Percentiles rank a stretch among this genome's conserved stretches.
phyloP scores from a whole-genome alignment of 2,888 invertebrate species.

The Cetonia aurata region DNA sequence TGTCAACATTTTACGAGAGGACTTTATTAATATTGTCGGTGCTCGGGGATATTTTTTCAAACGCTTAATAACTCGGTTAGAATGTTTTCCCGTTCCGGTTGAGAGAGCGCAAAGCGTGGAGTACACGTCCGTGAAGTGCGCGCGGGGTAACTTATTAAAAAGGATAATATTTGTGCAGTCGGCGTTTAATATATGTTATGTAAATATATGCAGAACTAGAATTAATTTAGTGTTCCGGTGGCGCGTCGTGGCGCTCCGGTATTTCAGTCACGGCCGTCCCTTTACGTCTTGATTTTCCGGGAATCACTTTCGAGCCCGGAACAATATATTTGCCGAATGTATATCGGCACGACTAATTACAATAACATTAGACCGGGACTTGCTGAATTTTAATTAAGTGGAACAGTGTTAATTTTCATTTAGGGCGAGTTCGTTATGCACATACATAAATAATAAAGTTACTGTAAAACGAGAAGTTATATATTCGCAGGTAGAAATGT shows the following conservation, averaged over 20 bases:
- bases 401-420: constrained; percentile 16
- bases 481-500: no score
- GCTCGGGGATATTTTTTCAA: constrained; percentile 30
- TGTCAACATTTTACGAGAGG: constrained; percentile 30
- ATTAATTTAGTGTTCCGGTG: constrained; percentile 23
- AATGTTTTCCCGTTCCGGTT: not conserved
- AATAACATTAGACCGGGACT: constrained; percentile 32
- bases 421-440: not conserved
- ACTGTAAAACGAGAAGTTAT: no score
- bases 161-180: constrained; percentile 34
- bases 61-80: constrained; percentile 23
- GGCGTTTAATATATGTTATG: constrained; percentile 39
- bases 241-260: constrained; percentile 5
- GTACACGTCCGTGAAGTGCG: not conserved
- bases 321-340: constrained; percentile 31
- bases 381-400: constrained; percentile 21
- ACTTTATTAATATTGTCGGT: constrained; percentile 13
- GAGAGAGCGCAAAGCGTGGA: not conserved
- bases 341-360: constrained; percentile 30
- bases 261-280: constrained; percentile 24
- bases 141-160: constrained; percentile 29
- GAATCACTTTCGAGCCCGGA: constrained; percentile 27
- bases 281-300: constrained; percentile 26
- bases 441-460: no score
- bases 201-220: constrained; percentile 33